Conservation (phyloP, 2,888 invertebrate genomes). For the Xanthia togata region DNA sequence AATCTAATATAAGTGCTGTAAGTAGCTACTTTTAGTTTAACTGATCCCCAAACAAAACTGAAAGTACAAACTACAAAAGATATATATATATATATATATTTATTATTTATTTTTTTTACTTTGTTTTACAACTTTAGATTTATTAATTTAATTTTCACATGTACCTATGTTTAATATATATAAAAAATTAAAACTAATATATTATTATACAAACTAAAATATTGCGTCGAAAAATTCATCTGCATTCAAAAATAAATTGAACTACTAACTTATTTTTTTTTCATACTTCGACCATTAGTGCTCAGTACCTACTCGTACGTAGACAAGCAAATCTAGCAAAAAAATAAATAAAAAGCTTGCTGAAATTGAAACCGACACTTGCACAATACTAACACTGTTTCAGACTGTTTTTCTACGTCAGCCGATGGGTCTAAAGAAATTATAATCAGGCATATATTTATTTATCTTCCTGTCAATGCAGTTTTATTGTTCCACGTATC, state of each 20-base stretch:
- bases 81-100: too few relatives aligned
- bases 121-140: too few relatives aligned
- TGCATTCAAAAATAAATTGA: not conserved
- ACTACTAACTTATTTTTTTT: not conserved
- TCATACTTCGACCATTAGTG: not conserved
- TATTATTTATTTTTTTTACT: too few relatives aligned
- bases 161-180: too few relatives aligned
- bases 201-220: too few relatives aligned
- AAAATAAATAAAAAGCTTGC: not conserved
- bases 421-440: constrained; percentile 13
- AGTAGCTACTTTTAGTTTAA: not conserved
- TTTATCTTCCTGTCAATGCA: constrained; percentile 3
- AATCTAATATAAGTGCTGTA: constrained; percentile 19
- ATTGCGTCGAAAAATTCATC: too few relatives aligned
- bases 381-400: not conserved
- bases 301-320: too few relatives aligned
- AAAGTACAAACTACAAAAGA: too few relatives aligned
- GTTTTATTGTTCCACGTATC: constrained; percentile 13
- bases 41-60: not conserved
- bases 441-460: constrained; percentile 10
- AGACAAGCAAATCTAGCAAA: not conserved
- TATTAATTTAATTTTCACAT: too few relatives aligned
- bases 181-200: too few relatives aligned
- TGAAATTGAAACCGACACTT: constrained; percentile 16
- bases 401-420: not conserved